Base-by-base conservation (phyloP, 37 sponge, comb jelly and placozoan species). In the Axinella damicornis region DNA sequence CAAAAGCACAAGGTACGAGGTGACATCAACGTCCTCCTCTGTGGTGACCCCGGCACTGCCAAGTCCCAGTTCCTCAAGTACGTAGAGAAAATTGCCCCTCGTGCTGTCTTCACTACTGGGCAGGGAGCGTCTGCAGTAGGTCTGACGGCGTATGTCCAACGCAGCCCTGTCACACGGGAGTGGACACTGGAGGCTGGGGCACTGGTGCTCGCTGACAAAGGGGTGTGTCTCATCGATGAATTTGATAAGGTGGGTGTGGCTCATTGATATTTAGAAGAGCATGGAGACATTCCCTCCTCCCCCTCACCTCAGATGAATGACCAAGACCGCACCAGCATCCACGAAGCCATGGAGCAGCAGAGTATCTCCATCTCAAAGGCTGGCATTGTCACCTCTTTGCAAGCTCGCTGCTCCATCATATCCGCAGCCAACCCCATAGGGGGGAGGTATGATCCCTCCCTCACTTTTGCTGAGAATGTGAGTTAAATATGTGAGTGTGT, bases 111-210 rank as follows among this genome's bases (percentile, higher is more conserved):
- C 76, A 99, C 99, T 19, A 99, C 99, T 1, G 97, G 99, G 25
- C 97, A 97, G 81, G 99, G 99, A 0, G 97, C 97, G 25, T 93
- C 96, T 64, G 97, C 97, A 0, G 99, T 97, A 16, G 99, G 99
- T 80, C 88, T 99, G 53, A 99, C 99, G 21, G 99, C 97, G 24
- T 97, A 92, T 58, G 99, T 99, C 20, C 97, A 99, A 79, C 85
- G 98, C 20, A 94, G 93, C 46, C 99, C 99, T 17, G 83, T 99
- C 56, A 97, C 99, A 35, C 95, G 84, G 85, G 99, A 98, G 83
- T 98, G 99, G 99, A 98, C 99, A 5, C 84, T 98, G 60, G 99
- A 98, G 75, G 99, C 99, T 30, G 99, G 99, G 20, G 99, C 99
- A 34, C 91, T 99, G 53, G 99, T 99, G 11, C 78, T 99, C 39